Evolutionary conservation across 1,140 invertebrate species (phyloP), one percentile per base, ranked within the genome.

Genomic region (Apocrypta bakeri): DNA sequence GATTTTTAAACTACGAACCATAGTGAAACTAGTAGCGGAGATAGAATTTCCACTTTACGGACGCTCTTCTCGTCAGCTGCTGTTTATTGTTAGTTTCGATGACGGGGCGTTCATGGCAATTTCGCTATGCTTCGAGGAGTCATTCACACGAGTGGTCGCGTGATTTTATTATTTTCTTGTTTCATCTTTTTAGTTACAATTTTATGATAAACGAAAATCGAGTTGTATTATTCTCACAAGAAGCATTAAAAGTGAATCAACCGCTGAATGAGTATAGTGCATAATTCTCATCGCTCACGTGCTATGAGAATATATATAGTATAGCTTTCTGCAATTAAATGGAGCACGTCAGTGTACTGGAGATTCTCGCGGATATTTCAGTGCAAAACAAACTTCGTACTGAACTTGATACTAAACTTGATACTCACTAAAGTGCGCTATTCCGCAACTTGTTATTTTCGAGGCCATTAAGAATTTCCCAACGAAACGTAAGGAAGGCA

Each of bases 361-460:
- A 56, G 21, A 56, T 56, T 56, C 48, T 56, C 37, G 6, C 24
- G 29, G 37, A 73, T 42, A 73, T 29, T 73, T 73, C 37, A 42
- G 12, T 24, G n/a, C 71, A 40, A 73, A 73, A 73, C 71, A 73
- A 73, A 73, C 71, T 73, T 73, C 37, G 29, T 11, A 42, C 37
- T 25, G 37, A 73, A 73, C 71, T 73, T 73, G 71, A 73, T 42
- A 73, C 71, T 73, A 73, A 73, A 73, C 37, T 73, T 73, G 71
- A 73, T 73, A 73, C 37, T 40, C 17, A n/a, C 21, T 56, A 21
- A 17, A 21, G 48, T n/a, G 21, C 25, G 37, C 37, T 27, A 73
- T 73, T 42, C 21, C 21, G 37, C 21, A 40, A 27, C 71, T 73
- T 42, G 71, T 73, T 73, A 73, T 40, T 73, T 56, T 73, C 37